Conservation (phyloP, 2,888 invertebrate species). For the Salticus scenicus region DNA sequence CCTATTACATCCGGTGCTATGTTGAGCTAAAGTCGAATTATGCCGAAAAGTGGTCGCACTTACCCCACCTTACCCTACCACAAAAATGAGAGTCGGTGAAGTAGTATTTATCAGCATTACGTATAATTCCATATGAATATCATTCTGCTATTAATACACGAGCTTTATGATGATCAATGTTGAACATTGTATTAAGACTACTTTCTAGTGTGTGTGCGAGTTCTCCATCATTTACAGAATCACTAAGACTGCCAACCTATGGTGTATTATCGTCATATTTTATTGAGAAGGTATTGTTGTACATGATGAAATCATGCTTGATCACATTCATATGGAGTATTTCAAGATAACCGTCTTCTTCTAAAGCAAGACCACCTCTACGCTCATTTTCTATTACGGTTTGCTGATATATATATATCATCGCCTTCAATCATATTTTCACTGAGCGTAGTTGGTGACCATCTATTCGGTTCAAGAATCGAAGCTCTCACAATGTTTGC, state of each 20-base stretch:
- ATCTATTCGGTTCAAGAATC: slow-evolving; percentile 26
- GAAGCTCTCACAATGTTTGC: slow-evolving; percentile 48
- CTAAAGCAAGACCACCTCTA: slow-evolving; percentile 18
- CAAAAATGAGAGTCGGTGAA: slow-evolving; percentile 51
- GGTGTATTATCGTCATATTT: slow-evolving; percentile 17
- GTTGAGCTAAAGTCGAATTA: too few species aligned
- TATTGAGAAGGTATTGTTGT: slow-evolving; percentile 20
- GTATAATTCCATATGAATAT: slow-evolving; percentile 39
- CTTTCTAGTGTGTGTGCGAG: too few species aligned
- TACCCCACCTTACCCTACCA: slow-evolving; percentile 24
- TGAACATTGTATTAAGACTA: too few species aligned
- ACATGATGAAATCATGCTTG: slow-evolving; percentile 1
- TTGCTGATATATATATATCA: slow-evolving; percentile 30
- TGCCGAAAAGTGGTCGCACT: too few species aligned
- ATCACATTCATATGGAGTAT: slow-evolving; percentile 1
- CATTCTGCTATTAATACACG: slow-evolving; percentile 34
- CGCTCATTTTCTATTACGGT: slow-evolving; percentile 35
- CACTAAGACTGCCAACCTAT: slow-evolving; percentile 27
- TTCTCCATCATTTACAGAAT: too few species aligned
- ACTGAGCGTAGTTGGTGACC: slow-evolving; percentile 21
- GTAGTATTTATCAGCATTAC: slow-evolving; percentile 37
- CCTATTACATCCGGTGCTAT: too few species aligned
- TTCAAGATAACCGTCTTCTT: slow-evolving; percentile 8
- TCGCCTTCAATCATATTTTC: slow-evolving; percentile 21
- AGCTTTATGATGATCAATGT: slow-evolving; percentile 24